Percentiles rank a stretch among this genome's conserved stretches.
Evolutionary conservation across 2,113 vertebrate species (phyloP).

Genomic region (Python bivittatus): DNA sequence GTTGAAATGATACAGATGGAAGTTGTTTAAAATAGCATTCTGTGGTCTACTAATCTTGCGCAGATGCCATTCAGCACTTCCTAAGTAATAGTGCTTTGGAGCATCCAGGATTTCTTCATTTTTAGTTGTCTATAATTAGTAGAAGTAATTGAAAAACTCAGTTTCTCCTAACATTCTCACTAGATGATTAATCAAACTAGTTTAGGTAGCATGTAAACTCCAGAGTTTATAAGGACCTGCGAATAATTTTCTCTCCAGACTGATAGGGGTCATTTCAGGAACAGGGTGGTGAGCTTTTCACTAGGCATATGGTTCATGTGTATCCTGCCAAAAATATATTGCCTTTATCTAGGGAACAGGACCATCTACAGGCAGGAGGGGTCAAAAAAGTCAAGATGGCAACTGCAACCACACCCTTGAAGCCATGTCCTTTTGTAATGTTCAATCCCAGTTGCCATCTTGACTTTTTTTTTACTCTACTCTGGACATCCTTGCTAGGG

Average conservation of each 20-base stretch:
- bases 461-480: background rate
- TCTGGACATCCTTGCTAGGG: background rate
- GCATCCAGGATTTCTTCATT: conserved; percentile 2
- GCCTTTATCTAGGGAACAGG: too few species aligned
- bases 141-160: background rate
- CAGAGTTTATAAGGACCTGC: background rate
- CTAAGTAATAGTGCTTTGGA: background rate
- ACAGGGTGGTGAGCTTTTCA: background rate
- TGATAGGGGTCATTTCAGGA: background rate
- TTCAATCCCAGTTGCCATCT: too few species aligned
- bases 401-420: too few species aligned
- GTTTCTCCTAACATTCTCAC: background rate
- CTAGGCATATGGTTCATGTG: background rate
- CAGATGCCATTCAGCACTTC: background rate
- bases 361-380: too few species aligned
- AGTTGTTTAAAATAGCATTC: background rate
- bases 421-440: too few species aligned
- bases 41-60: background rate
- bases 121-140: background rate
- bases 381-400: too few species aligned
- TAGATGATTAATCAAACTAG: too few species aligned
- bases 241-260: background rate
- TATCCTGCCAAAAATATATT: background rate
- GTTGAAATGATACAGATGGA: background rate
- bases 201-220: too few species aligned